Conservation (phyloP, 2,113 vertebrate genomes). For the Elgaria multicarinata region DNA sequence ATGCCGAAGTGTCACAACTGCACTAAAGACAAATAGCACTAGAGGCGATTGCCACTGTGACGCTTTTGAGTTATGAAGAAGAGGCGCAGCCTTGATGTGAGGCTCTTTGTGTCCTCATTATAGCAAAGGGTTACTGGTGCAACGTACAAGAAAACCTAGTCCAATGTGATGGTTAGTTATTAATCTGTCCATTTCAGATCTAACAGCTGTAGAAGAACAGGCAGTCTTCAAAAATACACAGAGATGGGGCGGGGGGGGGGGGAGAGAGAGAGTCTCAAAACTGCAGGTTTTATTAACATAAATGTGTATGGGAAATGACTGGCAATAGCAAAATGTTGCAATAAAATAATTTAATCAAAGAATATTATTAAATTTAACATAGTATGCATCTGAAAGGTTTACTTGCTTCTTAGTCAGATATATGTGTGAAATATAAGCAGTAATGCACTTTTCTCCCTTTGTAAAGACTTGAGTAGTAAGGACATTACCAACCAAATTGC, state of each 20-base stretch:
- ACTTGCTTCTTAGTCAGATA: constrained; percentile 75
- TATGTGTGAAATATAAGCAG: constrained; percentile 75
- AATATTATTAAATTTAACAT: constrained; percentile 73
- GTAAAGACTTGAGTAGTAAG: constrained; percentile 75
- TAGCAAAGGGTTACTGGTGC: constrained; percentile 75
- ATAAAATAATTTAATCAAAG: constrained; percentile 77
- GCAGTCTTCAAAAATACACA: constrained; percentile 55
- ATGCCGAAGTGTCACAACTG: constrained; percentile 85
- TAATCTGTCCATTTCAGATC: constrained; percentile 73
- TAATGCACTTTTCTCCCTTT: constrained; percentile 73
- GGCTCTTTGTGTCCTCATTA: constrained; percentile 83
- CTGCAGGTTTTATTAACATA: constrained; percentile 70
- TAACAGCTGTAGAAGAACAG: constrained; percentile 65
- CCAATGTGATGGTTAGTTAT: constrained; percentile 69
- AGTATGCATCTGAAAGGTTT: constrained; percentile 70
- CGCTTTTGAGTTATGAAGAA: constrained; percentile 84
- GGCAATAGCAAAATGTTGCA: constrained; percentile 70
- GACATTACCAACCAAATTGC: constrained; percentile 80
- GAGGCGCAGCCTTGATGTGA: constrained; percentile 75
- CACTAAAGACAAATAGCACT: constrained; percentile 86
- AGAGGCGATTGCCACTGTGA: constrained; percentile 81
- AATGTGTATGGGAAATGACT: constrained; percentile 73
- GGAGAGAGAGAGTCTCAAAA: constrained; percentile 59
- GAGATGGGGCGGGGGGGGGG: no score
- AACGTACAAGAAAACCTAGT: constrained; percentile 58